Evolutionary conservation across 92 coral and sea anemone species (phyloP).

Genomic region (Paragorgia papillata): DNA sequence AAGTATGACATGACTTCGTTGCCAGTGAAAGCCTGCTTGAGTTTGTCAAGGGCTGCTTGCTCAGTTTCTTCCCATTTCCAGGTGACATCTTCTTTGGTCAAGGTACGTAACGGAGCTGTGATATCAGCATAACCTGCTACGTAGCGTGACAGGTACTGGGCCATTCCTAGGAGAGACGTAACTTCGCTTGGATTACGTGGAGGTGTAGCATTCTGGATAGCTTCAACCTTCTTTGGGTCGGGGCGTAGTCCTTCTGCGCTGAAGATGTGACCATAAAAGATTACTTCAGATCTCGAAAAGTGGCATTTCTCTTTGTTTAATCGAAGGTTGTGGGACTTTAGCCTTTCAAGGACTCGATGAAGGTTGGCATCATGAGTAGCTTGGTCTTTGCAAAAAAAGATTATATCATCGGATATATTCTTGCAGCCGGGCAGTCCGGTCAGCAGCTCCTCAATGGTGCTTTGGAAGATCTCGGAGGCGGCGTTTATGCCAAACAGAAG

Average conservation of each 20-base stretch:
- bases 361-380: slow-evolving; percentile 62
- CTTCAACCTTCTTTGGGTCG: slow-evolving; percentile 44
- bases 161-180: slow-evolving; percentile 30
- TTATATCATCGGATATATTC: slow-evolving; percentile 67
- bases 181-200: slow-evolving; percentile 46
- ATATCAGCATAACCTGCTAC: slow-evolving; percentile 52
- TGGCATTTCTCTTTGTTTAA: slow-evolving; percentile 61
- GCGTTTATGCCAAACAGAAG: slow-evolving; percentile 76
- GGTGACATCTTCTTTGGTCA: slow-evolving; percentile 62
- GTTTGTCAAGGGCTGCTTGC: slow-evolving; percentile 54
- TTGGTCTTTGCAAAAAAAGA: slow-evolving; percentile 58
- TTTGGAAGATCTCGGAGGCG: slow-evolving; percentile 75
- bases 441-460: slow-evolving; percentile 62
- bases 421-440: slow-evolving; percentile 73
- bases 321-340: slow-evolving; percentile 59
- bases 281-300: slow-evolving; percentile 51
- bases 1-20: slow-evolving; percentile 62
- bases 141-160: slow-evolving; percentile 45
- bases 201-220: slow-evolving; percentile 50
- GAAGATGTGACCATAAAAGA: too few relatives aligned
- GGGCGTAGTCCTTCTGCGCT: slow-evolving; percentile 42
- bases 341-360: slow-evolving; percentile 45
- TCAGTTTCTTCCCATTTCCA: slow-evolving; percentile 69
- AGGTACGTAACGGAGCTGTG: slow-evolving; percentile 56
- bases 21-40: slow-evolving; percentile 59